Evolutionary conservation across 2,888 invertebrate genomes (phyloP).

Genomic region (Lapara coniferarum): DNA sequence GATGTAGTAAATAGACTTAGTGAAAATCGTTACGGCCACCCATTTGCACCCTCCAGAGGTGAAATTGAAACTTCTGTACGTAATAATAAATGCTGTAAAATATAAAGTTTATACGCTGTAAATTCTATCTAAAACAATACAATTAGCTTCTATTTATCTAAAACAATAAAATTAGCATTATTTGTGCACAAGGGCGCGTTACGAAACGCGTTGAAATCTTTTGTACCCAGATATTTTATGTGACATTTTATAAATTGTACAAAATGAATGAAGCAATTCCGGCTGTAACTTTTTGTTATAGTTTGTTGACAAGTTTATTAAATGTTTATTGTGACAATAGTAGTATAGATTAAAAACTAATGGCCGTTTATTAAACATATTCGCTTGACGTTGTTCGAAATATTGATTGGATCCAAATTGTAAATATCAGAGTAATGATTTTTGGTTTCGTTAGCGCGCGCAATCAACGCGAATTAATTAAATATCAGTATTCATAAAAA

Average conservation of each 20-base stretch:
- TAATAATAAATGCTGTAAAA: too few relatives aligned
- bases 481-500: not conserved
- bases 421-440: not conserved
- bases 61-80: too few relatives aligned
- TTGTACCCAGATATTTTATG: constrained; percentile 1
- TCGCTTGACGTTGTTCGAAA: not conserved
- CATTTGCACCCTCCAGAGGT: too few relatives aligned
- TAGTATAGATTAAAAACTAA: not conserved
- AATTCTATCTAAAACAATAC: not conserved
- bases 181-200: not conserved
- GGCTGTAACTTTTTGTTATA: not conserved
- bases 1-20: too few relatives aligned
- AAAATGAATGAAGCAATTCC: not conserved
- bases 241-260: not conserved
- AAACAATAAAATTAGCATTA: not conserved
- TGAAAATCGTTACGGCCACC: too few relatives aligned
- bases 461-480: not conserved
- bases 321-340: constrained; percentile 9
- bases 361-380: not conserved
- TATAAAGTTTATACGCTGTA: too few relatives aligned
- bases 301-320: not conserved
- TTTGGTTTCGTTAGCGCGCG: not conserved
- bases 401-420: not conserved
- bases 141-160: not conserved
- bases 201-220: constrained; percentile 21